Conservation (phyloP, 2,888 invertebrate species). For the Agonopterix subpropinquella region DNA sequence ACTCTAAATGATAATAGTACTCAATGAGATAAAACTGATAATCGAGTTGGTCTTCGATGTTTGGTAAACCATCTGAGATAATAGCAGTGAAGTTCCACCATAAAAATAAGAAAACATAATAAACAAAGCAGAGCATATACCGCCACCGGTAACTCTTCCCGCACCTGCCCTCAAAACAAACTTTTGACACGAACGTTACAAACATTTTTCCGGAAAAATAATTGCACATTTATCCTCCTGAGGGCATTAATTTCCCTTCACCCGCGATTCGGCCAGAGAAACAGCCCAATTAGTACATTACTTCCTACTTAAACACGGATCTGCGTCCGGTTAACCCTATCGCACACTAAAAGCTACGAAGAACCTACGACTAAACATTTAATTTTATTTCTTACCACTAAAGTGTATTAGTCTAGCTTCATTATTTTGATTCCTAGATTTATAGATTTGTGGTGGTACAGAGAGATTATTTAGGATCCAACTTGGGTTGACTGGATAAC, state of each 20-base stretch:
- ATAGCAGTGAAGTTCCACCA: slow-evolving; percentile 23
- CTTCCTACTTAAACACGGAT: slow-evolving; percentile 41
- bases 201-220: slow-evolving; percentile 59
- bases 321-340: slow-evolving; percentile 14
- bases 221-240: slow-evolving; percentile 60
- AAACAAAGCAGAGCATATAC: slow-evolving; percentile 14
- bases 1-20: too few relatives aligned
- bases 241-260: slow-evolving; percentile 65
- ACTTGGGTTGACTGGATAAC: too few relatives aligned
- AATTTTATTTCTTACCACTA: too few relatives aligned
- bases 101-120: slow-evolving; percentile 17
- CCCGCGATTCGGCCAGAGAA: slow-evolving; percentile 47
- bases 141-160: slow-evolving; percentile 36
- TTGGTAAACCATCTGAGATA: not conserved
- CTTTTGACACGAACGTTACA: slow-evolving; percentile 56
- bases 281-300: slow-evolving; percentile 63
- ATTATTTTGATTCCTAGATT: too few relatives aligned
- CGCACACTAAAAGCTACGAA: slow-evolving; percentile 16
- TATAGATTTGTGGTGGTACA: too few relatives aligned
- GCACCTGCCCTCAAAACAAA: slow-evolving; percentile 59
- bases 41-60: not conserved
- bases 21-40: too few relatives aligned
- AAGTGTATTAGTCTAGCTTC: too few relatives aligned
- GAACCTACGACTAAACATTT: not conserved
- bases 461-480: too few relatives aligned